phyloP scores from a whole-genome alignment of 2,113 vertebrate genomes.

The Chauna torquata region DNA sequence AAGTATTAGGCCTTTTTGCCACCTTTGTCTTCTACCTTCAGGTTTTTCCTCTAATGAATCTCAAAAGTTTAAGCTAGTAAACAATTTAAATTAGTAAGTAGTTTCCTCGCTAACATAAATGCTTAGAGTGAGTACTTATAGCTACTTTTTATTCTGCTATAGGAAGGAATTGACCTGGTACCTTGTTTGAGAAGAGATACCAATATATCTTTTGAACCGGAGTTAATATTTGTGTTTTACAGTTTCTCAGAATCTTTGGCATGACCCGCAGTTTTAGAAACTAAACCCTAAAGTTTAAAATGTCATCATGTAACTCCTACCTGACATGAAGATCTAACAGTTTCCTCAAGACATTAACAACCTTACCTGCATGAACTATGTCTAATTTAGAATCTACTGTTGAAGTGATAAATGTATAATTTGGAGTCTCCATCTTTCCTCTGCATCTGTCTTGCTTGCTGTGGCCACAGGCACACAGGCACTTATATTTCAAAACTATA shows the following conservation, averaged over 20 bases:
- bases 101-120: not conserved
- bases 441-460: not conserved
- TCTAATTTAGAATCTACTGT: not conserved
- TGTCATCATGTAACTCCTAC: not conserved
- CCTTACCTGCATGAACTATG: not conserved
- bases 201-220: not conserved
- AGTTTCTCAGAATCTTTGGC: not conserved
- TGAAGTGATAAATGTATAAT: not conserved
- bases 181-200: not conserved
- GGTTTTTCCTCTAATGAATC: not conserved
- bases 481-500: not conserved
- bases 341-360: not conserved
- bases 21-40: not conserved
- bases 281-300: not conserved
- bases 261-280: not conserved
- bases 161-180: not conserved
- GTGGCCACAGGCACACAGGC: not conserved
- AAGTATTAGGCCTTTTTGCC: not conserved
- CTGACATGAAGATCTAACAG: not conserved
- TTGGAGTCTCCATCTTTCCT: not conserved
- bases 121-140: not conserved
- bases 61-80: not conserved
- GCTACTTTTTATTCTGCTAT: not conserved
- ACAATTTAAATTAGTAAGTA: not conserved
- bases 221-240: not conserved